Base-by-base conservation (phyloP, 2,888 invertebrate species). In the Merodon equestris region DNA sequence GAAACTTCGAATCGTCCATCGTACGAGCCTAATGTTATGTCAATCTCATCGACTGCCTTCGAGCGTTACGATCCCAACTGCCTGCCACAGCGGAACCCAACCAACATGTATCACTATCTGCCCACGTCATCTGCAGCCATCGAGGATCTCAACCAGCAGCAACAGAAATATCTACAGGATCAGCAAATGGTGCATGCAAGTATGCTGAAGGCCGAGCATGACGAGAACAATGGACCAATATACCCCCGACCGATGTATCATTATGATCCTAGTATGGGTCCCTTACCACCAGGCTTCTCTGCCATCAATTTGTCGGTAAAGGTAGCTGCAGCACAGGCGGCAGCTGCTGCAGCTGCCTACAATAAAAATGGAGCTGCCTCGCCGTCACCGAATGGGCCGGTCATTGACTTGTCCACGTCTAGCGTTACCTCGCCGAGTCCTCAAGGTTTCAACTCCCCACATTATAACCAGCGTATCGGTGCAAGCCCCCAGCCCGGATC, bases 301-400 rank as follows among this genome's bases (percentile, higher is more conserved):
- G 94, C 94, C 83, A 95, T 95, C 88, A 95, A 94, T 91, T 91
- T 94, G 84, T 95, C 94, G 83, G 96, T 96, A 85, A 96, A 96
- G 90, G 95, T 95, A 83, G 89, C 88, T 2, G 88, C 89, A 0
- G 88, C 87, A 0, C 88, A 88, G 67, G 88, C 89, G 9, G 88
- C 88, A 1, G 88, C 88, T 1, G 88, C 89, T 2, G 87, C 88
- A 0, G 88, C 88, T 9, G 88, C 88, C 15, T 88, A 87, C 75
- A 79, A 81, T 40, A 81, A 81, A 51, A 66, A 70, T 9, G 81
- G 81, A 13, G 50, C 87, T 72, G 91, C 91, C 38, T 92, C 93
- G 14, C 95, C 95, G 50, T 93, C 94, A 77, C 88, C 87, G 34
- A 85, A 74, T 72, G 86, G 85, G 7, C 94, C 95, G 12, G 95